Evolutionary conservation across 2,797 vertebrate genomes (phyloP).

Genomic region (Typhlichthys eigenmanni): DNA sequence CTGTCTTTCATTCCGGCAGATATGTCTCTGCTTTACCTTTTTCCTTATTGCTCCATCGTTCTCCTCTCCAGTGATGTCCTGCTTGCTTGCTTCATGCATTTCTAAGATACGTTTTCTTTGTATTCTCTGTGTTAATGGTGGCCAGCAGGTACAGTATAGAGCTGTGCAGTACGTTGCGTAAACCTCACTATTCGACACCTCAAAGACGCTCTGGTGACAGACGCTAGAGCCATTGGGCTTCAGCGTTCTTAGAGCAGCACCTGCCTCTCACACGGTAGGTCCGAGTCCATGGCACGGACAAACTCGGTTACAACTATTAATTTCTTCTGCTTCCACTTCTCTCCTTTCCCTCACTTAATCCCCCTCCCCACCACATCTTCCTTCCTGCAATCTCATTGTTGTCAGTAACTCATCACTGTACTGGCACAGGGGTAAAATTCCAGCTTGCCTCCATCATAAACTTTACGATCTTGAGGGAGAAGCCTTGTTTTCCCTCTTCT

Average conservation of each 20-base stretch:
- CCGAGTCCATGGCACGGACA: no score
- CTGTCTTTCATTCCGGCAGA: constrained; percentile 28
- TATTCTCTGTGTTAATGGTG: neutral
- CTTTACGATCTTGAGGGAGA: constrained; percentile 31
- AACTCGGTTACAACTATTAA: neutral
- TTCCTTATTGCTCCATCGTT: constrained; percentile 5
- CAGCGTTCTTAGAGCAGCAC: neutral
- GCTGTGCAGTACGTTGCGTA: no score
- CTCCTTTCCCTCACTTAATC: no score
- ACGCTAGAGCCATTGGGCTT: neutral
- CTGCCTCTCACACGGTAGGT: no score
- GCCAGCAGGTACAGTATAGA: no score
- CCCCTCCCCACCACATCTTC: neutral
- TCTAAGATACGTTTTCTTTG: constrained; percentile 3
- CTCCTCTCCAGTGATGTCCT: neutral
- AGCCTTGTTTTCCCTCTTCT: constrained; percentile 17
- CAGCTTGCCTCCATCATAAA: constrained; percentile 47
- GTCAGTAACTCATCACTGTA: constrained; percentile 43
- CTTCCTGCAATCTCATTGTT: constrained; percentile 16
- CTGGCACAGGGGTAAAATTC: constrained; percentile 39
- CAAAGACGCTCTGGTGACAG: neutral
- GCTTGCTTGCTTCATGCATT: neutral
- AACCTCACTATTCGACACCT: no score
- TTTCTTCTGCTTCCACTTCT: constrained; percentile 8
- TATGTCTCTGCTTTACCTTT: constrained; percentile 23